phyloP scores from a whole-genome alignment of 2,797 vertebrate genomes.

The Pangasius djambal region DNA sequence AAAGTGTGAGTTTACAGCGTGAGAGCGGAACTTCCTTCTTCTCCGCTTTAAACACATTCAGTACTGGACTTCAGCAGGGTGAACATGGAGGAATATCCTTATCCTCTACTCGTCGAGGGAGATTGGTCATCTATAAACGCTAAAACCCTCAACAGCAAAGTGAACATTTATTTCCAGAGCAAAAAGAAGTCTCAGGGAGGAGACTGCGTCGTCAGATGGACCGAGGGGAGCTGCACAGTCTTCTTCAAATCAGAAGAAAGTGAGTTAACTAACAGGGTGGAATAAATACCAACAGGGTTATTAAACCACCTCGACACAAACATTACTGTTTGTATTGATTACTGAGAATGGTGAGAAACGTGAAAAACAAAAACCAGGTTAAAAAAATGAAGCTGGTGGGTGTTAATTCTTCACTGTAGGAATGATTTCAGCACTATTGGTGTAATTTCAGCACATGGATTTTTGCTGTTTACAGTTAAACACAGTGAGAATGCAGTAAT shows the following conservation, averaged over 20 bases:
- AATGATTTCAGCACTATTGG: neutral
- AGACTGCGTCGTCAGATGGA: constrained; percentile 66
- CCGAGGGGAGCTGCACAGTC: constrained; percentile 59
- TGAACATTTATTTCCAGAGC: constrained; percentile 74
- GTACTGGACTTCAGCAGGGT: neutral
- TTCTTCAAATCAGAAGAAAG: constrained; percentile 63
- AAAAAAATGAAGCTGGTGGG: too few species aligned
- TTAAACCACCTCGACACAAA: neutral
- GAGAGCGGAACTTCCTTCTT: neutral
- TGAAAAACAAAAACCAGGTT: neutral
- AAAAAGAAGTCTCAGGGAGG: constrained; percentile 70
- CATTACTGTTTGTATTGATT: neutral
- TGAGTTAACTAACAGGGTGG: constrained; percentile 53
- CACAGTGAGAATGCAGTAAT: neutral
- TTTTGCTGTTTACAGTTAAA: neutral
- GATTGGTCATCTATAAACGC: constrained; percentile 55
- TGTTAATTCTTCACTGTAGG: neutral
- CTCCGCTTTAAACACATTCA: neutral
- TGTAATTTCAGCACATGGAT: neutral
- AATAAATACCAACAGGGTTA: neutral
- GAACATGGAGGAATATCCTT: constrained; percentile 50
- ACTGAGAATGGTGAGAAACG: neutral
- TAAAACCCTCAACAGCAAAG: constrained; percentile 64
- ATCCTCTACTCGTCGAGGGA: constrained; percentile 64
- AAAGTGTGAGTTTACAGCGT: neutral